Evolutionary conservation across 2,797 vertebrate species (phyloP).

Genomic region (Pyrocephalus nanus): DNA sequence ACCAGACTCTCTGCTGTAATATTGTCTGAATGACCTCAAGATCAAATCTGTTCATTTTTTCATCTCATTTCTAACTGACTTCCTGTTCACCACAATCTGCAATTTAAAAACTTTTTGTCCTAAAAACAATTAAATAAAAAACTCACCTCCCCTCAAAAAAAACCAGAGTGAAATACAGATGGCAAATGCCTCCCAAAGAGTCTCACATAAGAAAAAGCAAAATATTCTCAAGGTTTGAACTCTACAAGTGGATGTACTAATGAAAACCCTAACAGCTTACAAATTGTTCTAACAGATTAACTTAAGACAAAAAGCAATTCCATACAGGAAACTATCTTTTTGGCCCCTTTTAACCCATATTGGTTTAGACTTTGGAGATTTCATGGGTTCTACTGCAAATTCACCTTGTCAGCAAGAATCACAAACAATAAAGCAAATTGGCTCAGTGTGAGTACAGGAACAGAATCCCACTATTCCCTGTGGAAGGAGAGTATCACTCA

Average conservation of each 20-base stretch:
- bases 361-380: background rate
- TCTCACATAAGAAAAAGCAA: background rate
- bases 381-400: background rate
- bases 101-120: background rate
- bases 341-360: background rate
- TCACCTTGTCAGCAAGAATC: background rate
- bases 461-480: background rate
- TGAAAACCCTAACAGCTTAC: background rate
- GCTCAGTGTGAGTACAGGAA: background rate
- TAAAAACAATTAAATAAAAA: background rate
- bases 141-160: background rate
- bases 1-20: background rate
- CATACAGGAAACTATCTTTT: background rate
- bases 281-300: background rate
- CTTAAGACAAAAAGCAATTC: background rate
- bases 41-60: background rate
- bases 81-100: background rate
- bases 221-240: background rate
- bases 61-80: background rate
- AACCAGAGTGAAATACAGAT: background rate
- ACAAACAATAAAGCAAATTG: background rate
- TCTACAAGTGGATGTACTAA: background rate
- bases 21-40: background rate
- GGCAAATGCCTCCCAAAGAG: background rate
- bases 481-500: background rate